Evolutionary conservation across 35 echinoderm and acorn worm species (phyloP), one percentile per base, ranked within the genome.

Genomic region (Amphiura filiformis): DNA sequence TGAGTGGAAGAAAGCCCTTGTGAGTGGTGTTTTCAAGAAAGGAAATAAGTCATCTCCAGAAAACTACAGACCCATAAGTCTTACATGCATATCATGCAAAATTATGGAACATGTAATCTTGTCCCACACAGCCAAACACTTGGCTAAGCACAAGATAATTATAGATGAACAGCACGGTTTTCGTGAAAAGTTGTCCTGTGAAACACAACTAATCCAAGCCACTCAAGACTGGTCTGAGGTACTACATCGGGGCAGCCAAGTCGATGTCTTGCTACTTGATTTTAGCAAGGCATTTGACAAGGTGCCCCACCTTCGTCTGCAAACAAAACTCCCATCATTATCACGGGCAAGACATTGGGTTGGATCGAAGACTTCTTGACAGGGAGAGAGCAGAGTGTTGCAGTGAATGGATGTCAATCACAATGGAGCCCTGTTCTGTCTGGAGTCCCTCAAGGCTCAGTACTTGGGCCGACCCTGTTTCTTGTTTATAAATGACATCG

Each of bases 31-130:
- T 36, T 38, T 37, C 34, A 80, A 65, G 26, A 64, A 79, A 65
- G 86, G 23, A 13, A 11, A 1, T 39, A 87, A 79, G 7, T 36
- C 22, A 47, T 70, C 61, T 31, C 39, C 86, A 15, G n/a, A 65
- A 13, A 87, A 41, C 35, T 87, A 87, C 33, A 77, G 75, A 77
- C 76, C 75, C 33, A 52, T 87, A 30, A 38, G 52, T 37, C 76
- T 87, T 18, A 87, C 86, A 0, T 80, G 76, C 37, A 87, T 87
- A 31, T 78, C 32, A 12, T 75, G 70, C 39, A 78, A 87, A 52
- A 80, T 87, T 32, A 87, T 87, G 86, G 76, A 87, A 79, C 70
- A 87, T 33, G 80, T 87, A 32, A 80, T 39, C 76, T n/a, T 87
- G 14, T 49, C 38, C n/a, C 65, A 77, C 41, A 87, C 39, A 13